phyloP scores from a whole-genome alignment of 2,888 invertebrate genomes.

The Hoplodrina ambigua region DNA sequence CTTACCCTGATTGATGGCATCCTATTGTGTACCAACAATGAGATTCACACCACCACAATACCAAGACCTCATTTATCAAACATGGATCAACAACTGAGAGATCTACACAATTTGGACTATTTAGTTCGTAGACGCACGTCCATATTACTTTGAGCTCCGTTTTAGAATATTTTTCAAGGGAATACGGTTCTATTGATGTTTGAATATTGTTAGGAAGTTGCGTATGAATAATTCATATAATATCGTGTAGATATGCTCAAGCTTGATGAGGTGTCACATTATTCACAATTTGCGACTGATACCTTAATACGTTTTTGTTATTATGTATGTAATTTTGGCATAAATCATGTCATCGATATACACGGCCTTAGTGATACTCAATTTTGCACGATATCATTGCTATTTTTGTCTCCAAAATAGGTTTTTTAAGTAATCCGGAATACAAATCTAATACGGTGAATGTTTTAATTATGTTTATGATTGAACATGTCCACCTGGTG shows the following conservation, averaged over 20 bases:
- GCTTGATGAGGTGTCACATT: constrained; percentile 80
- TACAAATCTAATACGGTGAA: too few relatives aligned
- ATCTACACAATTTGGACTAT: constrained; percentile 41
- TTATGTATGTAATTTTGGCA: constrained; percentile 48
- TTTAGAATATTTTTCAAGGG: constrained; percentile 11
- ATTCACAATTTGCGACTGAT: constrained; percentile 82
- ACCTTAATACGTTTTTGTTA: constrained; percentile 72
- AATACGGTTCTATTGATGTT: constrained; percentile 52
- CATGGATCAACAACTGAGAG: background rate
- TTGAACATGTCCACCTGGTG: background rate
- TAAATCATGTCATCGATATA: constrained; percentile 32
- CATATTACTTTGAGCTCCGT: constrained; percentile 54
- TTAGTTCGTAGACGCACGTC: constrained; percentile 22
- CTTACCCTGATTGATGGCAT: constrained; percentile 75
- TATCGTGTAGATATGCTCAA: constrained; percentile 67
- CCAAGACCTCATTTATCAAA: constrained; percentile 27
- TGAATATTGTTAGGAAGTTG: constrained; percentile 52
- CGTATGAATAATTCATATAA: constrained; percentile 82
- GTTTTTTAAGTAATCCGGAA: background rate
- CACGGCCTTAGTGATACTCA: too few relatives aligned
- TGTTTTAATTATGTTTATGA: background rate
- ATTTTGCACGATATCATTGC: background rate
- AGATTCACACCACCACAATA: constrained; percentile 45
- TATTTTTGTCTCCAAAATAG: background rate
- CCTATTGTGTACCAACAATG: constrained; percentile 64